A percentile compares a stretch with the other conserved stretches of the same genome.
Conservation (phyloP, 2,113 vertebrate genomes). For the Kryptolebias marmoratus region DNA sequence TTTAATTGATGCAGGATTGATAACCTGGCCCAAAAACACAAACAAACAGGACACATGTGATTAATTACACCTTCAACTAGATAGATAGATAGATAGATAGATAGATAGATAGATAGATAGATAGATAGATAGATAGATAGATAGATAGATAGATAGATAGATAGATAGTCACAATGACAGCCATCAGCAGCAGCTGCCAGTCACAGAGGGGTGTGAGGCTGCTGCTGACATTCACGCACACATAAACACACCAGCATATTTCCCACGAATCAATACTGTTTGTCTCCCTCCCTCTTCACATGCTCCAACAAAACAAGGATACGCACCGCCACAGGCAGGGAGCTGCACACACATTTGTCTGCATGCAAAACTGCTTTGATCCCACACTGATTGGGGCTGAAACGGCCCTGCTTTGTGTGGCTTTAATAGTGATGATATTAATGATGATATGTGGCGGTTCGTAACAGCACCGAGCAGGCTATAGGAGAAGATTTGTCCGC, state of each 20-base stretch:
- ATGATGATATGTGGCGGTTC: background rate
- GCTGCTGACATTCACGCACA: slow-evolving; percentile 57
- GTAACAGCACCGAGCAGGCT: slow-evolving; percentile 1
- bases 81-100: slow-evolving; percentile 1
- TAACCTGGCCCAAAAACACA: too few relatives aligned
- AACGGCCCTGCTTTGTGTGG: slow-evolving; percentile 6
- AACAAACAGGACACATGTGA: too few relatives aligned
- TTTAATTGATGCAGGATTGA: too few relatives aligned
- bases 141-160: slow-evolving; percentile 1
- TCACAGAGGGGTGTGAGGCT: slow-evolving; percentile 69
- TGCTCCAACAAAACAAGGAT: slow-evolving; percentile 32
- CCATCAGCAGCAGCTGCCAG: slow-evolving; percentile 75
- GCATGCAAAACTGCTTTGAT: slow-evolving; percentile 19
- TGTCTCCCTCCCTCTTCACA: slow-evolving; percentile 35
- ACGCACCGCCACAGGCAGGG: slow-evolving; percentile 24
- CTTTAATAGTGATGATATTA: background rate
- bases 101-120: background rate
- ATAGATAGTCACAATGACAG: slow-evolving; percentile 3
- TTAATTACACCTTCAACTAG: too few relatives aligned
- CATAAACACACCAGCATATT: slow-evolving; percentile 18
- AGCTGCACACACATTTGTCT: slow-evolving; percentile 7
- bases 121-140: background rate
- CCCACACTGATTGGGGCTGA: slow-evolving; percentile 6
- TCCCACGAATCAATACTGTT: slow-evolving; percentile 56
- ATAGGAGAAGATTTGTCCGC: background rate